These are phyloP conservation scores for Tiliacea citrago DNA, from an alignment of 2,888 invertebrate species.

Conservation along the genomic window DNA sequence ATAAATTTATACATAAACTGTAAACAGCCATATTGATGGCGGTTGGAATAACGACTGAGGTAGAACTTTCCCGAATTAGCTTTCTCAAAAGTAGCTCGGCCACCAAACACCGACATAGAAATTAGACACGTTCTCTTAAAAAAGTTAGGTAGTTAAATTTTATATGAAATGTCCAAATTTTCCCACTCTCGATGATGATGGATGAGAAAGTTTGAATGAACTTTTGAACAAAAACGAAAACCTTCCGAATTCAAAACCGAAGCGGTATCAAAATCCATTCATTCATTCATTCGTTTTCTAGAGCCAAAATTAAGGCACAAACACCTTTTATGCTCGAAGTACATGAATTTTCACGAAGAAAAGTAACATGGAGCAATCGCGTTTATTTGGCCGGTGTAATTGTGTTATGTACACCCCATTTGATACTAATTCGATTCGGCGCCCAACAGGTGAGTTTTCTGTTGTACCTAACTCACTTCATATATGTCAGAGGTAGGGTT, in stretches of 20 bases:
- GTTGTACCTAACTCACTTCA: slow-evolving; percentile 3
- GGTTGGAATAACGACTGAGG: background rate
- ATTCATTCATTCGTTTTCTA: slow-evolving; percentile 27
- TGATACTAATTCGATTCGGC: slow-evolving; percentile 71
- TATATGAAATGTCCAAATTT: background rate
- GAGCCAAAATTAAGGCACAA: slow-evolving; percentile 29
- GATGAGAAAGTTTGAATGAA: slow-evolving; percentile 33
- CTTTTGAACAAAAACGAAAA: slow-evolving; percentile 6
- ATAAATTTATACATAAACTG: background rate
- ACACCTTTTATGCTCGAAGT: slow-evolving; percentile 38
- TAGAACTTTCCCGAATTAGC: background rate
- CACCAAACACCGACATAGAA: background rate
- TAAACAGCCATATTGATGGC: background rate
- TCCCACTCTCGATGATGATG: slow-evolving; percentile 34
- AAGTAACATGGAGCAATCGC: slow-evolving; percentile 42
- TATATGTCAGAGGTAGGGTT: slow-evolving; percentile 11
- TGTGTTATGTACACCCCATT: slow-evolving; percentile 69
- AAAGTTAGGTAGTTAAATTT: background rate
- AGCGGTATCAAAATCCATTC: slow-evolving; percentile 32
- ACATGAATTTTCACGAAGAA: slow-evolving; percentile 36
- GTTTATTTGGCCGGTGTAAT: slow-evolving; percentile 62
- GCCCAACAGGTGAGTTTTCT: slow-evolving; percentile 48
- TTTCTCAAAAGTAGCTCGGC: background rate
- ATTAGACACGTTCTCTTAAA: background rate
- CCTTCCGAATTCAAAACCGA: slow-evolving; percentile 24